Conservation (phyloP, 2,113 vertebrate species). For the Grus americana region DNA sequence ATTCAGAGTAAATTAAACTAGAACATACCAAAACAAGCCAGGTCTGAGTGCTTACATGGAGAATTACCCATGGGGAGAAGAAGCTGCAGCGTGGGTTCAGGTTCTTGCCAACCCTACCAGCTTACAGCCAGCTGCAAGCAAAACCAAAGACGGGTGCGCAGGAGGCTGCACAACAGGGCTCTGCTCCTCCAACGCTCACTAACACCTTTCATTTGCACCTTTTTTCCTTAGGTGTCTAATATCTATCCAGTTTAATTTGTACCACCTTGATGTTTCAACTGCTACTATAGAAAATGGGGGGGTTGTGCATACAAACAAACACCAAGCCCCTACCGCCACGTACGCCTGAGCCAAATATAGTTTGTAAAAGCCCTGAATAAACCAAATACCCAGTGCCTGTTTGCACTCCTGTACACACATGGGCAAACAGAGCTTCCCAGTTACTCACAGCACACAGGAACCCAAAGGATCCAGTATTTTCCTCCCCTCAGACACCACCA, state of each 20-base stretch:
- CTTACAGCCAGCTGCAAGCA: background rate
- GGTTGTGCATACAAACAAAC: background rate
- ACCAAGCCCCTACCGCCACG: background rate
- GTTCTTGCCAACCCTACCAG: background rate
- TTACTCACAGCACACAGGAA: background rate
- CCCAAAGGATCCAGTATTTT: background rate
- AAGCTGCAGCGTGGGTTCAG: background rate
- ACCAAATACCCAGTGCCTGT: background rate
- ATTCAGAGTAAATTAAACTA: background rate
- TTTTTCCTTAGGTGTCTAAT: background rate
- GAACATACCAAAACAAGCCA: background rate
- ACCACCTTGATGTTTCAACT: background rate
- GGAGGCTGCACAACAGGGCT: rapidly evolving
- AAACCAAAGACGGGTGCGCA: background rate
- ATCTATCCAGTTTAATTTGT: background rate
- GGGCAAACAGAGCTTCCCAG: conserved; percentile 19
- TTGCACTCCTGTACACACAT: background rate
- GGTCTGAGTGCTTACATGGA: background rate
- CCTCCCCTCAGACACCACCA: conserved; percentile 1
- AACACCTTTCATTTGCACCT: background rate
- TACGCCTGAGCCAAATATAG: background rate
- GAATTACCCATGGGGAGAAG: background rate
- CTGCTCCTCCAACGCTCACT: background rate
- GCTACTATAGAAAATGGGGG: background rate
- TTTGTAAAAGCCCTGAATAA: background rate